Base-by-base conservation (phyloP, 1,140 invertebrate species). In the Philaenus spumarius region DNA sequence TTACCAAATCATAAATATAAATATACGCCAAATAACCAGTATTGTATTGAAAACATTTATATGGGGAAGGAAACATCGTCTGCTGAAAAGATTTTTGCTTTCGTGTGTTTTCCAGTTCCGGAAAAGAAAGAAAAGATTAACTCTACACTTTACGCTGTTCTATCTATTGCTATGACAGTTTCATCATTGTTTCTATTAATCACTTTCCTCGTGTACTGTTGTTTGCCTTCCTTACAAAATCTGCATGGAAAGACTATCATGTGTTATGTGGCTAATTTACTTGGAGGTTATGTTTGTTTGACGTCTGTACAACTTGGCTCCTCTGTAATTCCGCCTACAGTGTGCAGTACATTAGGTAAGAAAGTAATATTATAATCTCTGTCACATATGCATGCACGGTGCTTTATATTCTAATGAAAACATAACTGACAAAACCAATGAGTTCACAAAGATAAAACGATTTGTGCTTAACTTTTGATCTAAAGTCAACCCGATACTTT, bases 211-310 rank as follows among this genome's bases (percentile, higher is more conserved):
- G 82, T 87, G 15, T 87, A 87, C 68, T 67, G 73, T 14, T 76
- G 72, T 2, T 70, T 87, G 26, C 81, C 83, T 0, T 72, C 75
- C 15, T 70, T 86, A 20, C 73, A 79, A 26, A 87, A 86, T 71
- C 74, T 87, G 17, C 84, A 87, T 42, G 85, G 85, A 0, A 80
- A 82, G 62, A 86, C 81, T 1, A 68, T 87, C 9, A 84, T 86
- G 73, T 84, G 81, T 62, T 79, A 87, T 64, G 77, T 84, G 1
- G 70, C 73, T 52, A 80, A 78, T 66, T 77, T 87, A 58, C 72
- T 86, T 52, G 60, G 80, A 6, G 82, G 79, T 1, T 87, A 79
- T 66, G 61, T 74, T 23, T 81, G 79, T 57, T 73, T 86, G 17
- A 78, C 78, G 0, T 22, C 69, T 23, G 54, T 65, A 6, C 61